phyloP scores from a whole-genome alignment of 1,140 invertebrate species.

The Paralvinella palmiformis region DNA sequence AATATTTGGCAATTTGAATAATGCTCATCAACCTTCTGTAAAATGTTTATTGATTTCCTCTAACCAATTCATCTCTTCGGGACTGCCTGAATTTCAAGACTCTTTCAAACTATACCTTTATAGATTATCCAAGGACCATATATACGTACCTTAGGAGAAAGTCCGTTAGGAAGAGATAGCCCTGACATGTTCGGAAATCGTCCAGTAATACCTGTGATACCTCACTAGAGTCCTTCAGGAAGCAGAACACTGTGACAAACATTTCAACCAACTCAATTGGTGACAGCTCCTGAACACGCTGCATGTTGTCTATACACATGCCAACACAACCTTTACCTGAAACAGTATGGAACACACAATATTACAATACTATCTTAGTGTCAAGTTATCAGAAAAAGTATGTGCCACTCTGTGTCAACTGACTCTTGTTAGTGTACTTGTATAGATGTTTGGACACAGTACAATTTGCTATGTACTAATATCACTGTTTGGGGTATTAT shows the following conservation, averaged over 20 bases:
- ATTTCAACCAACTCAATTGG: constrained; percentile 96
- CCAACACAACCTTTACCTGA: constrained; percentile 90
- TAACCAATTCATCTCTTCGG: no score
- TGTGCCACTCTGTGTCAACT: no score
- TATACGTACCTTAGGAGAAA: constrained; percentile 82
- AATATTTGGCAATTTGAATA: no score
- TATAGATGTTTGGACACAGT: no score
- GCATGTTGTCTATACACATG: constrained; percentile 94
- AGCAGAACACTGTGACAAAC: constrained; percentile 97
- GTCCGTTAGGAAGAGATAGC: constrained; percentile 89
- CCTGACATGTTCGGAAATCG: constrained; percentile 90
- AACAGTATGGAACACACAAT: constrained; percentile 43
- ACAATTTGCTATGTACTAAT: no score
- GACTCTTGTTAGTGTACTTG: no score
- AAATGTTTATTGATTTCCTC: no score
- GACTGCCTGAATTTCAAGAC: no score
- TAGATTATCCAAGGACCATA: not conserved
- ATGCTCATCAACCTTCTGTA: no score
- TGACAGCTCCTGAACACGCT: constrained; percentile 77
- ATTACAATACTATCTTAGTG: not conserved
- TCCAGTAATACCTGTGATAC: constrained; percentile 89
- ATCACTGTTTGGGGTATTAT: no score
- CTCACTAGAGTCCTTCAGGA: constrained; percentile 97
- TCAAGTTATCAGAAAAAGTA: no score
- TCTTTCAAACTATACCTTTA: no score